Conservation (phyloP, 2,888 invertebrate species). For the Clostera curtula region DNA sequence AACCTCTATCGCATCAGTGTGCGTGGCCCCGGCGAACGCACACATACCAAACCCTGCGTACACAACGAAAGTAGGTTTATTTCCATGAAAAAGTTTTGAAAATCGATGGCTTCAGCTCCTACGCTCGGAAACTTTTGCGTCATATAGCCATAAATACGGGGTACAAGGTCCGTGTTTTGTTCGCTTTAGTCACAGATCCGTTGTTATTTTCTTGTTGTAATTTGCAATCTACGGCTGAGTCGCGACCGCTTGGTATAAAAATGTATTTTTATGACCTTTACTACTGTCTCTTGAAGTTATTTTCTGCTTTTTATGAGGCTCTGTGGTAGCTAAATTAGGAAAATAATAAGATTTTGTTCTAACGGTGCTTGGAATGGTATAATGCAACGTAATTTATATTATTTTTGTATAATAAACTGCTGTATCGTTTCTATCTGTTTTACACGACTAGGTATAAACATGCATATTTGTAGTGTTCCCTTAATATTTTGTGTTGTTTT, state of each 20-base stretch:
- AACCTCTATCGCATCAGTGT: conserved; percentile 50
- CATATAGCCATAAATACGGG: conserved; percentile 71
- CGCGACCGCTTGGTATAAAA: conserved; percentile 26
- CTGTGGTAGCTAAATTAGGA: too few species aligned
- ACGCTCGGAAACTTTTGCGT: conserved; percentile 69
- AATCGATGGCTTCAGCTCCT: conserved; percentile 75
- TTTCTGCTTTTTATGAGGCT: not conserved
- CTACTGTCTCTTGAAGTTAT: not conserved
- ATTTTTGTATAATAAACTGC: too few species aligned
- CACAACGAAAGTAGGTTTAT: conserved; percentile 74
- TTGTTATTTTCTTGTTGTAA: conserved; percentile 47
- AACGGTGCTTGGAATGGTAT: too few species aligned
- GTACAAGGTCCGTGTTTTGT: conserved; percentile 58
- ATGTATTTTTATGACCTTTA: conserved; percentile 6
- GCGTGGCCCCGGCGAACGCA: conserved; percentile 39
- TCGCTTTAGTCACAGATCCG: conserved; percentile 41
- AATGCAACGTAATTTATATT: too few species aligned
- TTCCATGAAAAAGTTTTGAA: conserved; percentile 77
- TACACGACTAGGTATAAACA: too few species aligned
- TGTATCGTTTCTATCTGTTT: too few species aligned
- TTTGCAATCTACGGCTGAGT: conserved; percentile 35
- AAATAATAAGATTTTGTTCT: too few species aligned
- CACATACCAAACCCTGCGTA: conserved; percentile 41
- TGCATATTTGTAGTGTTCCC: too few species aligned
- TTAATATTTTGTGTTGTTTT: too few species aligned